These are phyloP conservation scores for Heterotis niloticus DNA, from an alignment of 2,113 vertebrate genomes.

Conservation along the genomic window DNA sequence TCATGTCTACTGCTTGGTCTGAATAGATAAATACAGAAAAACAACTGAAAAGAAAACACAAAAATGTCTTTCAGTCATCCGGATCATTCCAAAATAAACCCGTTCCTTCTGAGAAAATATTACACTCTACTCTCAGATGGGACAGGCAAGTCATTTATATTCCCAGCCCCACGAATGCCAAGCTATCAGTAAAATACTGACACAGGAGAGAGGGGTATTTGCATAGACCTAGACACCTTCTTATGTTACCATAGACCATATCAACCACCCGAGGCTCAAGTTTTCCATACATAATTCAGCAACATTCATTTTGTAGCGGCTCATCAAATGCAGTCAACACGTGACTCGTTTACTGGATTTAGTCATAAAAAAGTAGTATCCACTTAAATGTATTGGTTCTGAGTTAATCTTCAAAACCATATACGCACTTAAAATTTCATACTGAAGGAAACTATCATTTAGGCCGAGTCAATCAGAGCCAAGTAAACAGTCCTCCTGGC, in stretches of 20 bases:
- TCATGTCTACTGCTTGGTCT: neutral
- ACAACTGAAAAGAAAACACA: neutral
- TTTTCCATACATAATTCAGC: neutral
- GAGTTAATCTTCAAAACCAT: slow-evolving; percentile 5
- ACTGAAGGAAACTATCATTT: neutral
- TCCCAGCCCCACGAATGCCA: neutral
- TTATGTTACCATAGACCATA: neutral
- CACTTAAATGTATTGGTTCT: neutral
- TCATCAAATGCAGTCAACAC: neutral
- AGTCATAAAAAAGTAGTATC: neutral
- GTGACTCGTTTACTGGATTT: neutral
- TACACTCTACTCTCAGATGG: neutral
- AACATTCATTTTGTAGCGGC: slow-evolving; percentile 1
- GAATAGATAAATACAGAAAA: neutral
- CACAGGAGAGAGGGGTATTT: neutral
- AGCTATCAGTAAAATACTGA: neutral
- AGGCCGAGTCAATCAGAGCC: neutral
- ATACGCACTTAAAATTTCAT: neutral
- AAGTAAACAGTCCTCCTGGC: neutral
- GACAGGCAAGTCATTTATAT: neutral
- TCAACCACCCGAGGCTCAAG: neutral
- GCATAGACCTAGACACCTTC: neutral
- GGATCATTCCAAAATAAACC: neutral
- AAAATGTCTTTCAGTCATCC: neutral
- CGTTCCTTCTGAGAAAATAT: neutral